phyloP scores from a whole-genome alignment of 1,140 invertebrate genomes.

The Bathynomus jamesi region DNA sequence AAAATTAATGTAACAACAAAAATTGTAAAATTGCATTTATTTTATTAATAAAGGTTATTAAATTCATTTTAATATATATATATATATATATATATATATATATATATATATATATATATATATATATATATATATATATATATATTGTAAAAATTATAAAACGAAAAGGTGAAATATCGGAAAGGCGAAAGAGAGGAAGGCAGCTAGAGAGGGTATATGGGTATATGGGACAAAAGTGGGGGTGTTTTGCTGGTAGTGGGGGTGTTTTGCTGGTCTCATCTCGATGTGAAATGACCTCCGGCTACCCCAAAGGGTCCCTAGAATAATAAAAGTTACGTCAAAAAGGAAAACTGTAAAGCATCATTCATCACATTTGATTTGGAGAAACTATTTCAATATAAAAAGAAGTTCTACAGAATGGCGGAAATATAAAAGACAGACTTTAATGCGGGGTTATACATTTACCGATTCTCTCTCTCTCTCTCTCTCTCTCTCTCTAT shows the following conservation, averaged over 20 bases:
- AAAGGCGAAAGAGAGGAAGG: background rate
- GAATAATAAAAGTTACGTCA: background rate
- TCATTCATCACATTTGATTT: background rate
- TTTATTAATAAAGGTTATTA: background rate
- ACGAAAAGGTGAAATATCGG: no score
- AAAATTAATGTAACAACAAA: background rate
- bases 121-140: background rate
- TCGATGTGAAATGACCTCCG: no score
- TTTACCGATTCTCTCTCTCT: no score
- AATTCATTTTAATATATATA: background rate
- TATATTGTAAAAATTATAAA: background rate
- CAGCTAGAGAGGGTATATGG: background rate
- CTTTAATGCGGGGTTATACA: no score
- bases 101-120: background rate
- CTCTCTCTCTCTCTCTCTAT: no score
- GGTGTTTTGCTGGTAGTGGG: no score
- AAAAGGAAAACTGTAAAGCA: background rate
- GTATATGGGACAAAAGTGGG: background rate
- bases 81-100: background rate
- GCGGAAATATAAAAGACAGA: no score
- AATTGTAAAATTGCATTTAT: background rate
- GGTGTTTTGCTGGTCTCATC: no score
- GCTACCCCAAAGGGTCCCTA: background rate
- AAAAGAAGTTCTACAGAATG: background rate
- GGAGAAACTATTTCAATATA: background rate